Evolutionary conservation across 2,888 invertebrate genomes (phyloP).

Genomic region (Nomada fabriciana): DNA sequence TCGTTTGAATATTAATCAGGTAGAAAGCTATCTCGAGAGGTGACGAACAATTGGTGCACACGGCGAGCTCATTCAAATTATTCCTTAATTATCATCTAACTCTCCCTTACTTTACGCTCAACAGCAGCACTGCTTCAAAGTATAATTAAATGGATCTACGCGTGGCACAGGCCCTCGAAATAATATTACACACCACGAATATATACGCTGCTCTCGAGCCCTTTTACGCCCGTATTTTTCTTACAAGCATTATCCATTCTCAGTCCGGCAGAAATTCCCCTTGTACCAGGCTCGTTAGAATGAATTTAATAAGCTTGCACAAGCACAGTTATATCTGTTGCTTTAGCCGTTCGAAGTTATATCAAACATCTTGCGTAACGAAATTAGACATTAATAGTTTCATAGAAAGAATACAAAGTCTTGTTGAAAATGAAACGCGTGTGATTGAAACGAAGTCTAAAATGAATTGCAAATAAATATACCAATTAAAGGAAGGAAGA

Average conservation of each 20-base stretch:
- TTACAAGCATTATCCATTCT: background rate
- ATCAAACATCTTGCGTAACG: background rate
- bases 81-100: conserved; percentile 16
- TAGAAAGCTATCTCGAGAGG: background rate
- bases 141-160: conserved; percentile 21
- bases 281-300: background rate
- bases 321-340: background rate
- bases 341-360: background rate
- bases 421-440: too few species aligned
- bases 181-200: conserved; percentile 38
- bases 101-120: conserved; percentile 6
- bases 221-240: conserved; percentile 23
- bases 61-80: conserved; percentile 26
- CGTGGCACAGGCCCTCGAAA: background rate
- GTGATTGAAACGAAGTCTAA: too few species aligned
- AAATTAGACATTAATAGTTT: too few species aligned
- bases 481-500: background rate
- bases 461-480: too few species aligned
- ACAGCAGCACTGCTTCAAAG: background rate
- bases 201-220: conserved; percentile 55
- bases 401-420: too few species aligned
- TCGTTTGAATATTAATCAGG: conserved; percentile 4
- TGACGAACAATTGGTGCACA: background rate
- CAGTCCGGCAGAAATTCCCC: too few species aligned
- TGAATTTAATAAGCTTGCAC: background rate